Evolutionary conservation across 1,140 invertebrate species (phyloP).

Genomic region (Physella acuta): DNA sequence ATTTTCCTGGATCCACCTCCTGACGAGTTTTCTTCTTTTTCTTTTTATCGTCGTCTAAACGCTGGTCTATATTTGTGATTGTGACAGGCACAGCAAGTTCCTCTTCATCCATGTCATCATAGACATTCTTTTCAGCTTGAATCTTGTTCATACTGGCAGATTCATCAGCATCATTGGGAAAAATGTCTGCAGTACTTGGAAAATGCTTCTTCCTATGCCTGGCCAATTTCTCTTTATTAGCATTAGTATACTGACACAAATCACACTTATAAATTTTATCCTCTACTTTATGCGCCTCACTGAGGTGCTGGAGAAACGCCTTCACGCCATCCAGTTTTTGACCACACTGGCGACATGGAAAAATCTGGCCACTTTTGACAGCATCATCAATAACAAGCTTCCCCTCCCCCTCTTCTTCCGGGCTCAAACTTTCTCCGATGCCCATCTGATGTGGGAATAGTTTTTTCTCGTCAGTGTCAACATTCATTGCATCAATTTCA

Average conservation of each 20-base stretch:
- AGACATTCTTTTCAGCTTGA: constrained; percentile 11
- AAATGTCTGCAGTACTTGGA: neutral
- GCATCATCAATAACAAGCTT: constrained; percentile 34
- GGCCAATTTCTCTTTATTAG: constrained; percentile 52
- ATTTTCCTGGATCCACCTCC: constrained; percentile 57
- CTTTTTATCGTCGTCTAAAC: constrained; percentile 28
- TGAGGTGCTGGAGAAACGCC: constrained; percentile 44
- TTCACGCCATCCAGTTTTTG: constrained; percentile 46
- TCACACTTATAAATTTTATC: constrained; percentile 51
- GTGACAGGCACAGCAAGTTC: constrained; percentile 24
- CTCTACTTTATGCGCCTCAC: constrained; percentile 39
- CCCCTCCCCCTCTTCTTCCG: constrained; percentile 29
- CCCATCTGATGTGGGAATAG: neutral
- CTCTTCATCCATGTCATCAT: no score
- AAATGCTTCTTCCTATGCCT: constrained; percentile 48
- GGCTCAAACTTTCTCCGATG: constrained; percentile 11
- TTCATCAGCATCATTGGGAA: neutral
- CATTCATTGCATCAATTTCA: constrained; percentile 8
- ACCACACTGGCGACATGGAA: constrained; percentile 43
- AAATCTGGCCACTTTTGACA: constrained; percentile 30
- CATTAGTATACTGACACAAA: constrained; percentile 53
- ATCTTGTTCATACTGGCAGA: neutral
- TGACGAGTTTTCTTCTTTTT: constrained; percentile 54
- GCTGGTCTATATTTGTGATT: constrained; percentile 20
- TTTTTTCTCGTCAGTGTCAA: neutral